Evolutionary conservation across 2,113 vertebrate genomes (phyloP).

Genomic region (Dasyornis broadbenti): DNA sequence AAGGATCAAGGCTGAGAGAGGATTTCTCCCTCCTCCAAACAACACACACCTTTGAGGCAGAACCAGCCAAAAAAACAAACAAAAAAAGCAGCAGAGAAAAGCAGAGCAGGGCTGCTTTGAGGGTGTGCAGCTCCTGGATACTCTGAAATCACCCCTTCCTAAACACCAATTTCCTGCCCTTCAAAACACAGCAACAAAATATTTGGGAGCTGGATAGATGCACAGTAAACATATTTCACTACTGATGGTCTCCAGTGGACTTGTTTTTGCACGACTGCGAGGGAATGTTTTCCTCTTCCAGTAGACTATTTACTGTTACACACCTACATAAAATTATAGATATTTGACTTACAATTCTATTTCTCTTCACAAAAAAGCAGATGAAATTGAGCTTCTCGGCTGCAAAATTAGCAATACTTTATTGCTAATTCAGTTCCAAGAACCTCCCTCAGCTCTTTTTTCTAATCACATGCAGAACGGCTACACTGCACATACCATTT

Average conservation of each 20-base stretch:
- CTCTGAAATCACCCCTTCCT: neutral
- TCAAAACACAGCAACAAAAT: neutral
- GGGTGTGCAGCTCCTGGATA: neutral
- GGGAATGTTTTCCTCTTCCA: neutral
- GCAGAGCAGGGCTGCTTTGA: neutral
- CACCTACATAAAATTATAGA: neutral
- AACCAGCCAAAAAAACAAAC: neutral
- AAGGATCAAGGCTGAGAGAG: neutral
- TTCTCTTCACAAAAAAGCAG: neutral
- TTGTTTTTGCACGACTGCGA: neutral
- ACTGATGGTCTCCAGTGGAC: neutral
- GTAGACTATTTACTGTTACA: neutral
- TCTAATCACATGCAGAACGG: neutral
- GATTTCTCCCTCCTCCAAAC: neutral
- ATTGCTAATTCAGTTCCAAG: neutral
- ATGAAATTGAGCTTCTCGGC: neutral
- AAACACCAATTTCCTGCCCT: neutral
- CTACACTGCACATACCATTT: neutral
- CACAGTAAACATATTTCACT: neutral
- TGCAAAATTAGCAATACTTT: neutral
- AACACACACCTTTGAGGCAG: neutral
- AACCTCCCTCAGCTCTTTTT: neutral
- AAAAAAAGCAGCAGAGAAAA: neutral
- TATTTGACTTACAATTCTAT: neutral
- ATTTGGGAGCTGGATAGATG: neutral